Base-by-base conservation (phyloP, 2,113 vertebrate species). In the Rhinolophus ferrumequinum region DNA sequence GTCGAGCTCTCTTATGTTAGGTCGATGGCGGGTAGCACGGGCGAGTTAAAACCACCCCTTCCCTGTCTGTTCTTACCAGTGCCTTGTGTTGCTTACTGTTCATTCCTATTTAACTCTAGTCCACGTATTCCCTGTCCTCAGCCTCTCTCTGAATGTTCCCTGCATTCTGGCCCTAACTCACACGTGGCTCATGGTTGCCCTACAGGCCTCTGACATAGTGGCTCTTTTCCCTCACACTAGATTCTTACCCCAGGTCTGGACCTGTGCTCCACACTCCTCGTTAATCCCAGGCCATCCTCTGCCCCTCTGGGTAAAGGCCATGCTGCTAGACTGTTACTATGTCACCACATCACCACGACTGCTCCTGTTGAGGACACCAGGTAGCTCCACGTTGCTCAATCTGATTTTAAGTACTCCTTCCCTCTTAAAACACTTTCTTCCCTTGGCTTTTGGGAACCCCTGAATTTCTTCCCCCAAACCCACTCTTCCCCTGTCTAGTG, bases 31-130 rank as follows among this genome's bases (percentile, higher is more conserved):
- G 30, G 16, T 52, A 14, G 33, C n/a, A 26, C 1, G 3, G 50
- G 6, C 8, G 5, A 47, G 50, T n/a, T 30, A n/a, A 58, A 50
- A 9, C n/a, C 38, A 28, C 9, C 1, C 0, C 16, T 18, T 41
- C 73, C 22, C 56, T 1, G 44, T 72, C n/a, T 86, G 6, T 50
- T 70, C 22, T 52, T 47, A 11, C n/a, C 24, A 62, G 69, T 28
- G 30, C 3, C 26, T 80, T 33, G 22, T 73, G n/a, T 26, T 82
- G 50, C 35, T 76, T 33, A 70, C 76, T 13, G 13, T 35, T 88
- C n/a, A 26, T 62, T 62, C 52, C 60, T 35, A 56, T 30, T 79
- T 38, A 70, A 58, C 6, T 30, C 50, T 60, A 18, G 3, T n/a
- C 50, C 70, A 56, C 33, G 10, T 77, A 64, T 11, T 77, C 41